phyloP scores from a whole-genome alignment of 2,113 vertebrate species.

The Forbesichthys agassizii region DNA sequence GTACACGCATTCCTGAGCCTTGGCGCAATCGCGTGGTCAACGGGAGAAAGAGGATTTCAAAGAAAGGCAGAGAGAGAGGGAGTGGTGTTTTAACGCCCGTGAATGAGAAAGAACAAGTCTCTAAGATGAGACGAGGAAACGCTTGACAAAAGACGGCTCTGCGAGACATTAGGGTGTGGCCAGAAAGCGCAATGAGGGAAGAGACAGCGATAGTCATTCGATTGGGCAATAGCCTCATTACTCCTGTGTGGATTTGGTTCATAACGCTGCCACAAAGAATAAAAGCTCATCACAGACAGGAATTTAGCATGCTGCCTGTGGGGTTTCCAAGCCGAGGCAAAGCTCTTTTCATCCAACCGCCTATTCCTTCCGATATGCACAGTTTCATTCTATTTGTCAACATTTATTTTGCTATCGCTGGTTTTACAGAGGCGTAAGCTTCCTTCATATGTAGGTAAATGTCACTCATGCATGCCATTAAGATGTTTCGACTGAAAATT shows the following conservation, averaged over 20 bases:
- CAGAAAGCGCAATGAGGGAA: constrained; percentile 25
- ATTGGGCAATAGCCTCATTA: constrained; percentile 51
- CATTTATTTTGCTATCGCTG: constrained; percentile 12
- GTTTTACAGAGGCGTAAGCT: constrained; percentile 11
- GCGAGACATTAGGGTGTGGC: constrained; percentile 19
- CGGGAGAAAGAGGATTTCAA: constrained; percentile 48
- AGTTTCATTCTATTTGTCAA: constrained; percentile 24
- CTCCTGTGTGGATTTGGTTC: constrained; percentile 49
- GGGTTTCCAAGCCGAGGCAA: constrained; percentile 25
- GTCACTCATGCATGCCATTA: constrained; percentile 16
- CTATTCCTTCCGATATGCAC: constrained; percentile 17
- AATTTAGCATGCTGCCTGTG: constrained; percentile 45
- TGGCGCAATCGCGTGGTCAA: constrained; percentile 41
- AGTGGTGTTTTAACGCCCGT: constrained; percentile 51
- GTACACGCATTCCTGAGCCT: constrained; percentile 54
- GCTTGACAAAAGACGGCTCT: constrained; percentile 9
- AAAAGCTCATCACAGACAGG: constrained; percentile 59
- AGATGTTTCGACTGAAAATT: constrained; percentile 30
- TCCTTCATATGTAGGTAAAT: constrained; percentile 32
- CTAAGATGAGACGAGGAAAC: constrained; percentile 45
- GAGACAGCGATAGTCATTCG: constrained; percentile 55
- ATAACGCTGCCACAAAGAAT: constrained; percentile 61
- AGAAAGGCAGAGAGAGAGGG: constrained; percentile 50
- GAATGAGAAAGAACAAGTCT: constrained; percentile 50
- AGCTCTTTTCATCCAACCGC: constrained; percentile 20